Percentiles rank a stretch among this genome's conserved stretches.
These are phyloP conservation scores for Trisateles emortualis DNA, from an alignment of 2,888 invertebrate genomes.

Conservation along the genomic window DNA sequence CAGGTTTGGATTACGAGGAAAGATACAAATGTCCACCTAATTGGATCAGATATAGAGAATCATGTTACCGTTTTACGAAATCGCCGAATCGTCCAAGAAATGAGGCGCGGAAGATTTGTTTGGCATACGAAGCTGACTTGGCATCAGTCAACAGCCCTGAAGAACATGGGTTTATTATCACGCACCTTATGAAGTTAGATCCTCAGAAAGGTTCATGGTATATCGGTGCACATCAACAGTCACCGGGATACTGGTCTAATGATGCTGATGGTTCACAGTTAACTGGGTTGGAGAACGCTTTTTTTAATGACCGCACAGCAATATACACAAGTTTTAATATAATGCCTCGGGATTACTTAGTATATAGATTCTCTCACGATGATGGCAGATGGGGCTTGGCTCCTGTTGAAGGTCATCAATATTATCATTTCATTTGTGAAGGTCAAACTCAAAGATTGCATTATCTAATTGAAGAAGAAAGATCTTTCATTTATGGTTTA, in stretches of 20 bases:
- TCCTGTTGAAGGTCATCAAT: slow-evolving; percentile 92
- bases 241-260: slow-evolving; percentile 93
- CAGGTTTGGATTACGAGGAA: slow-evolving; percentile 78
- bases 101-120: slow-evolving; percentile 94
- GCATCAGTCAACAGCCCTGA: slow-evolving; percentile 92
- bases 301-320: slow-evolving; percentile 88
- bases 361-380: slow-evolving; percentile 91
- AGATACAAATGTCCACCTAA: slow-evolving; percentile 91
- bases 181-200: slow-evolving; percentile 93
- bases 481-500: slow-evolving; percentile 95
- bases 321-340: slow-evolving; percentile 79
- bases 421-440: slow-evolving; percentile 95
- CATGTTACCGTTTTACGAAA: slow-evolving; percentile 96
- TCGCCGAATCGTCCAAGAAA: slow-evolving; percentile 93
- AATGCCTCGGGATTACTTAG: slow-evolving; percentile 90
- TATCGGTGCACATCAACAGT: slow-evolving; percentile 92
- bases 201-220: slow-evolving; percentile 96
- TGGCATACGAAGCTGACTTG: slow-evolving; percentile 93
- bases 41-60: slow-evolving; percentile 93
- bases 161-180: slow-evolving; percentile 95
- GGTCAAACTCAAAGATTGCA: slow-evolving; percentile 91
- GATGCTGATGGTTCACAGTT: slow-evolving; percentile 94
- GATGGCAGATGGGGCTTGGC: slow-evolving; percentile 94
- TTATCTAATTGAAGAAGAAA: slow-evolving; percentile 90
- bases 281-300: slow-evolving; percentile 93